Conservation (phyloP, 1,140 invertebrate species). For the Tribolium castaneum region DNA sequence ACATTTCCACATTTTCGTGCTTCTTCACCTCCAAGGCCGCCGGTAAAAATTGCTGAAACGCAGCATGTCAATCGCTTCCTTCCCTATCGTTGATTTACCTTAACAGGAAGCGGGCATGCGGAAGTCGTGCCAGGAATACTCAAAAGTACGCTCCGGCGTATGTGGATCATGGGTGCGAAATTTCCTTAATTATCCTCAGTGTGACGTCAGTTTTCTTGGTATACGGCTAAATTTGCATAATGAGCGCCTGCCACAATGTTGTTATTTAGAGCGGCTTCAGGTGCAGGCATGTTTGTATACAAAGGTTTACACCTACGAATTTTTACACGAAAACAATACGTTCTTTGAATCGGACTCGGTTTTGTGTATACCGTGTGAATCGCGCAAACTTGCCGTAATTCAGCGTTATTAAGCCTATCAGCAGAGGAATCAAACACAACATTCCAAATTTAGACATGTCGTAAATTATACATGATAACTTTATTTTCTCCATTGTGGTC, state of each 20-base stretch:
- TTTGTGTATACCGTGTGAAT: neutral
- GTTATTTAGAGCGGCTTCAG: conserved; percentile 6
- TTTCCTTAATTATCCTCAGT: neutral
- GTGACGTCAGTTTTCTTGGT: conserved; percentile 17
- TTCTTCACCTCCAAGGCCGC: neutral
- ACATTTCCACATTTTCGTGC: neutral
- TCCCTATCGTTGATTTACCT: neutral
- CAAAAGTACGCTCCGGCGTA: too few species aligned
- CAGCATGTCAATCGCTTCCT: neutral
- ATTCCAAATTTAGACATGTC: conserved; percentile 6
- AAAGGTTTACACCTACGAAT: conserved; percentile 4
- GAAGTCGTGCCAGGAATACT: conserved; percentile 10
- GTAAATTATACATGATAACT: conserved; percentile 22
- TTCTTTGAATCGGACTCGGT: neutral
- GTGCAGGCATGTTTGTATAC: neutral
- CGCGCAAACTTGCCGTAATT: neutral
- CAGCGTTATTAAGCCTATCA: neutral
- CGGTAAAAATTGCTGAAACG: neutral
- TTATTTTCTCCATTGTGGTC: neutral
- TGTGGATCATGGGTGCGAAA: neutral
- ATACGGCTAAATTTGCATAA: neutral
- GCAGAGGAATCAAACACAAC: conserved; percentile 8
- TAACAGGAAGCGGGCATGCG: neutral
- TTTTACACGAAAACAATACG: neutral
- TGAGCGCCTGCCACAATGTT: conserved; percentile 15